phyloP scores from a whole-genome alignment of 2,888 invertebrate species.

The Terebella lapidaria region DNA sequence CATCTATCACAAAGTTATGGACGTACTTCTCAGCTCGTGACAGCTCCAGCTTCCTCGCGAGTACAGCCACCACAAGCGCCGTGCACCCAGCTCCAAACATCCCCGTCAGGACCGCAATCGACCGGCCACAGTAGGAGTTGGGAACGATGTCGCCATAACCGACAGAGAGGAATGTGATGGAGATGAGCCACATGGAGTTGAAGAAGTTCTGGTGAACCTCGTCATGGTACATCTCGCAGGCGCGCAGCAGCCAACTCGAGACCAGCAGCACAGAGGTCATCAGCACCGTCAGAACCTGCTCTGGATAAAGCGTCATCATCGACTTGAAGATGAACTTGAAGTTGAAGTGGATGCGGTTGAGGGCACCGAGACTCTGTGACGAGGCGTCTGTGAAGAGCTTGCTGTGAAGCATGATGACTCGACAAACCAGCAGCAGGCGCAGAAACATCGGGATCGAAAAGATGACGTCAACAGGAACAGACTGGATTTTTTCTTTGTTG shows the following conservation, averaged over 20 bases:
- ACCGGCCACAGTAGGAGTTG: conserved; percentile 49
- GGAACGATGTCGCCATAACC: conserved; percentile 53
- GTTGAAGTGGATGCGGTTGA: conserved; percentile 94
- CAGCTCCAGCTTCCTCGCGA: conserved; percentile 47
- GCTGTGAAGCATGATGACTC: conserved; percentile 49
- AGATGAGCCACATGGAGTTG: conserved; percentile 51
- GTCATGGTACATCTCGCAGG: conserved; percentile 39
- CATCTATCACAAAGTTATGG: conserved; percentile 51
- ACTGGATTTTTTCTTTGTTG: conserved; percentile 9
- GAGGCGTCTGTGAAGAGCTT: conserved; percentile 50
- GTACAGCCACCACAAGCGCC: conserved; percentile 49
- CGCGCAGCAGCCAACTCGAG: conserved; percentile 46
- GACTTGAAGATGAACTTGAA: conserved; percentile 62
- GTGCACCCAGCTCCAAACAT: conserved; percentile 51
- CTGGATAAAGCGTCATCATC: conserved; percentile 49
- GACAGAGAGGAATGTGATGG: conserved; percentile 51
- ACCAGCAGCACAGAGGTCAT: conserved; percentile 41
- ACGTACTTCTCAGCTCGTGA: conserved; percentile 51
- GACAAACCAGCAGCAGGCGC: conserved; percentile 41
- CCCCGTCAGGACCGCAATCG: conserved; percentile 48
- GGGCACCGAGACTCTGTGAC: conserved; percentile 54
- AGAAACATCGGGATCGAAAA: conserved; percentile 50
- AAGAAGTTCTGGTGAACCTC: conserved; percentile 38
- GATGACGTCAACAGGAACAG: conserved; percentile 42
- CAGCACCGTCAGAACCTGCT: conserved; percentile 44